These are phyloP conservation scores for Macrocentrus cingulum DNA, from an alignment of 1,140 invertebrate genomes.

Conservation along the genomic window DNA sequence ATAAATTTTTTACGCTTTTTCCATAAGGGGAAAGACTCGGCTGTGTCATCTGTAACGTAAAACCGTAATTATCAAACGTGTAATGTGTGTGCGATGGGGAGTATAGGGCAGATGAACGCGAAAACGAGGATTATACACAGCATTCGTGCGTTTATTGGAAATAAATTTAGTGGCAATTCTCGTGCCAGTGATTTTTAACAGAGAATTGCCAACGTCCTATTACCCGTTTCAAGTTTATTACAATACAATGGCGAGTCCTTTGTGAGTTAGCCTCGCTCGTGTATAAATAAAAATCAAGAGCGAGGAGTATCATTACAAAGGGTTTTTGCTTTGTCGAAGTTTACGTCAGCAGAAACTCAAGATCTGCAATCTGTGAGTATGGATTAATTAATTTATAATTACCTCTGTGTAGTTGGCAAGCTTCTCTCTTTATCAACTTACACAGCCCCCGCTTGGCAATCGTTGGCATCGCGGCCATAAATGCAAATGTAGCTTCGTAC, in stretches of 20 bases:
- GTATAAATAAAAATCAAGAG: not conserved
- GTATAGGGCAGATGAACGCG: not conserved
- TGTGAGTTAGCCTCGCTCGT: slow-evolving; percentile 18
- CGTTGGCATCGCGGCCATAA: slow-evolving; percentile 9
- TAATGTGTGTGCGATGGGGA: too few relatives aligned
- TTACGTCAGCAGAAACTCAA: too few relatives aligned
- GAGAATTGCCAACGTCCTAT: slow-evolving; percentile 20
- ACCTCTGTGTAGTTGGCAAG: not conserved
- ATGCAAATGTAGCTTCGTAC: slow-evolving; percentile 23
- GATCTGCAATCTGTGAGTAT: not conserved
- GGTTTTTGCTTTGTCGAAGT: not conserved
- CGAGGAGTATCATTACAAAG: not conserved
- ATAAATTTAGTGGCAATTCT: slow-evolving; percentile 7
- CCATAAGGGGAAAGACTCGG: too few relatives aligned
- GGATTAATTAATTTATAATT: slow-evolving; percentile 5
- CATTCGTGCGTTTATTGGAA: not conserved
- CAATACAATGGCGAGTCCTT: slow-evolving; percentile 23
- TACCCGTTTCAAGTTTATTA: slow-evolving; percentile 22
- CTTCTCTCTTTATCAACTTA: not conserved
- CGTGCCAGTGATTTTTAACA: not conserved
- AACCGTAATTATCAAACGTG: too few relatives aligned
- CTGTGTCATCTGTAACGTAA: too few relatives aligned
- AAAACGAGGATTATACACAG: not conserved
- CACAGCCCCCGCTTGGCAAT: not conserved
- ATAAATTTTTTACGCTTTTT: too few relatives aligned